Conservation (phyloP, 2,888 invertebrate genomes). For the Autographa gamma region DNA sequence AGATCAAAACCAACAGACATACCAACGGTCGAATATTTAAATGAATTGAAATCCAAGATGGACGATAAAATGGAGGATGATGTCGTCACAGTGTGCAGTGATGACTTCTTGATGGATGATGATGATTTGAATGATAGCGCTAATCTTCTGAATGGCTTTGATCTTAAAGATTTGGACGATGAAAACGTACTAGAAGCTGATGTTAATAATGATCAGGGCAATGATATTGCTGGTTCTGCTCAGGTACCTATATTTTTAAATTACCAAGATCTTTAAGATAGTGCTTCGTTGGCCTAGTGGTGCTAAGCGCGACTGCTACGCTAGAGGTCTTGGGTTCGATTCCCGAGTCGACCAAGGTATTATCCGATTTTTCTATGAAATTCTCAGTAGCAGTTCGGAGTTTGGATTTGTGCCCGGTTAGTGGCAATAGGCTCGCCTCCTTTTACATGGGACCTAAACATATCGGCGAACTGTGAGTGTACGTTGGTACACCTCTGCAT, state of each 20-base stretch:
- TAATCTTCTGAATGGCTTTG: conserved; percentile 41
- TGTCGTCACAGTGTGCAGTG: conserved; percentile 66
- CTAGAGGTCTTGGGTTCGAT: too few species aligned
- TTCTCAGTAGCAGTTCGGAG: too few species aligned
- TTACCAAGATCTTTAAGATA: too few species aligned
- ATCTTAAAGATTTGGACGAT: conserved; percentile 18
- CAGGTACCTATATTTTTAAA: conserved; percentile 9
- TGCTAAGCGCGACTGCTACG: too few species aligned
- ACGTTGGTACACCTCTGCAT: too few species aligned
- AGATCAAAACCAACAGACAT: conserved; percentile 69
- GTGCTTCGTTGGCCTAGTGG: too few species aligned
- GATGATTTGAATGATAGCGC: conserved; percentile 42
- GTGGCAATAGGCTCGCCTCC: too few species aligned
- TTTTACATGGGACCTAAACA: too few species aligned
- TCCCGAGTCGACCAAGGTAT: too few species aligned
- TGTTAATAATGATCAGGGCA: conserved; percentile 11
- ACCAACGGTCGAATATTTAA: conserved; percentile 63
- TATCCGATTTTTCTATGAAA: too few species aligned
- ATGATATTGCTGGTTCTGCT: not conserved
- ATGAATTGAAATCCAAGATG: conserved; percentile 63
- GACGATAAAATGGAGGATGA: conserved; percentile 60
- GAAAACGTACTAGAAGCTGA: conserved; percentile 13
- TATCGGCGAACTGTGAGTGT: too few species aligned
- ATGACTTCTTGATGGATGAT: conserved; percentile 70
- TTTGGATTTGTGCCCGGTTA: too few species aligned